Percentiles rank a stretch among this genome's conserved stretches.
These are phyloP conservation scores for Luffia ferchaultella DNA, from an alignment of 2,888 invertebrate genomes.

Conservation along the genomic window DNA sequence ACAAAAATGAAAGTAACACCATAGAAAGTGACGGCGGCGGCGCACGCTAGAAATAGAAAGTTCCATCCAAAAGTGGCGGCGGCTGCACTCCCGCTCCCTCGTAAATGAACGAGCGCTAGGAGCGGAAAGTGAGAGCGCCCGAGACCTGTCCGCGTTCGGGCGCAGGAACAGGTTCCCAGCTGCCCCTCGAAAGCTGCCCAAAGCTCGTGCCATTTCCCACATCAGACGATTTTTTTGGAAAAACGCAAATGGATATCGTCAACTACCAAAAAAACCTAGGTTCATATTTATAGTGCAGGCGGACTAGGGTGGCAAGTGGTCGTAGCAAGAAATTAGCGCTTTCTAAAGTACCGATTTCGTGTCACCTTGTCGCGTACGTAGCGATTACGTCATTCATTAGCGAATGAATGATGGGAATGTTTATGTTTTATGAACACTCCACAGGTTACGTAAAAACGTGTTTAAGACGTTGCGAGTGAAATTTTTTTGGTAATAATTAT, in stretches of 20 bases:
- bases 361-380: conserved; percentile 50
- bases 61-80: conserved; percentile 38
- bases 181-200: background rate
- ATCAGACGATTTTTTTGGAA: too few relatives aligned
- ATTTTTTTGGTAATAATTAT: background rate
- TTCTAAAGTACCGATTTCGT: conserved; percentile 59
- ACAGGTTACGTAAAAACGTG: background rate
- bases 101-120: conserved; percentile 55
- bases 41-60: conserved; percentile 62
- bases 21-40: conserved; percentile 55
- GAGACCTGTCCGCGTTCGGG: conserved; percentile 22
- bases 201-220: too few relatives aligned
- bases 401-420: background rate
- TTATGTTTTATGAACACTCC: background rate
- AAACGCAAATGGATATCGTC: too few relatives aligned
- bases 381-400: conserved; percentile 36
- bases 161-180: conserved; percentile 42
- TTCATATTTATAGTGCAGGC: too few relatives aligned
- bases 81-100: conserved; percentile 41
- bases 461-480: background rate
- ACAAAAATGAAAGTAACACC: conserved; percentile 58
- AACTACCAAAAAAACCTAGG: too few relatives aligned
- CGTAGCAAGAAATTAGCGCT: too few relatives aligned
- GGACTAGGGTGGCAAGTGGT: too few relatives aligned
- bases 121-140: conserved; percentile 58